A percentile compares a stretch with the other conserved stretches of the same genome.
phyloP scores from a whole-genome alignment of 2,113 vertebrate genomes.

The Glareola pratincola region DNA sequence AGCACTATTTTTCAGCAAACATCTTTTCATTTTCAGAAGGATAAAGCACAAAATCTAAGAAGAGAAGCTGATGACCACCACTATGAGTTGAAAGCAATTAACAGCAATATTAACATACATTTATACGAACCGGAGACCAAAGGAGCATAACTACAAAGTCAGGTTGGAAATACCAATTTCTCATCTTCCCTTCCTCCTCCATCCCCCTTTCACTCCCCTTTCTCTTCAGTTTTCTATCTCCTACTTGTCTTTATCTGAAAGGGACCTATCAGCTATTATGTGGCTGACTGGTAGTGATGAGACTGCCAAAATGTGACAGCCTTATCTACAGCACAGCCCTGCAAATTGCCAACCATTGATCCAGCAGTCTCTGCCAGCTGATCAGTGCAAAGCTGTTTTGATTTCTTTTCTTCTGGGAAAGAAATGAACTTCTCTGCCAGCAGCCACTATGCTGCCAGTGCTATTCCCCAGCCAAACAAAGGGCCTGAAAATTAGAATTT shows the following conservation, averaged over 20 bases:
- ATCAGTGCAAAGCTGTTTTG: slow-evolving; percentile 53
- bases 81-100: background rate
- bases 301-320: slow-evolving; percentile 70
- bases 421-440: slow-evolving; percentile 50
- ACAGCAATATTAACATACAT: background rate
- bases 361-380: slow-evolving; percentile 58
- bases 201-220: background rate
- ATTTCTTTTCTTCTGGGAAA: slow-evolving; percentile 67
- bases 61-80: background rate
- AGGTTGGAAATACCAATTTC: background rate
- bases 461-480: slow-evolving; percentile 46
- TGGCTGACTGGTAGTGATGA: slow-evolving; percentile 67
- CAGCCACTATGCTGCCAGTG: slow-evolving; percentile 12
- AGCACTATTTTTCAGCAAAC: background rate
- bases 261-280: slow-evolving; percentile 66
- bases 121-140: background rate
- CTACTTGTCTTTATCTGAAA: slow-evolving; percentile 49
- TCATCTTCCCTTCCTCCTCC: slow-evolving; percentile 3
- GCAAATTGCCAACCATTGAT: slow-evolving; percentile 73
- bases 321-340: slow-evolving; percentile 70
- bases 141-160: background rate
- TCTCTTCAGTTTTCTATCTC: slow-evolving; percentile 50
- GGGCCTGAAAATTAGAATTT: slow-evolving; percentile 34
- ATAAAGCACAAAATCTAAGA: background rate
- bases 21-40: background rate